Evolutionary conservation across 1,140 invertebrate species (phyloP).

Genomic region (Lethrus apterus): DNA sequence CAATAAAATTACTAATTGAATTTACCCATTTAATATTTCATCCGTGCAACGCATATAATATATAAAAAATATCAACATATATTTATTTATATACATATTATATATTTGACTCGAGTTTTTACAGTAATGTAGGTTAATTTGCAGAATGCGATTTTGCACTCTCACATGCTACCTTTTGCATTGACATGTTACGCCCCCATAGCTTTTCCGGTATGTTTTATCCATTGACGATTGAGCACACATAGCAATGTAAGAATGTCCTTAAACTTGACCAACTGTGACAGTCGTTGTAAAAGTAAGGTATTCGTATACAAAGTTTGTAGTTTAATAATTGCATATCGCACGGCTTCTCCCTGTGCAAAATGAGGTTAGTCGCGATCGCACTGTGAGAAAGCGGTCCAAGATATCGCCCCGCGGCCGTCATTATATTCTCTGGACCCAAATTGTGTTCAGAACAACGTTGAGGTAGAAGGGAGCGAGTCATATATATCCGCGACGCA

Average conservation of each 20-base stretch:
- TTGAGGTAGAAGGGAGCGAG: constrained; percentile 33
- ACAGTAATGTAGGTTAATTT: too few species aligned
- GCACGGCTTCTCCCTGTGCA: constrained; percentile 23
- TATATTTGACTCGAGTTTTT: too few species aligned
- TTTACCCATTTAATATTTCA: too few species aligned
- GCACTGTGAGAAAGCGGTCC: constrained; percentile 41
- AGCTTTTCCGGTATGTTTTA: constrained; percentile 1
- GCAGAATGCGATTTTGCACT: too few species aligned
- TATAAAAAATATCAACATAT: too few species aligned
- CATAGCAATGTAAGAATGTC: not conserved
- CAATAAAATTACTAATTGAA: too few species aligned
- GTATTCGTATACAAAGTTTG: not conserved
- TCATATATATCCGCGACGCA: constrained; percentile 38
- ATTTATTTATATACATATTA: too few species aligned
- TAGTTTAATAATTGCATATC: constrained; percentile 26
- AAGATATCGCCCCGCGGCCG: constrained; percentile 36
- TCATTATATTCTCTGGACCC: constrained; percentile 40
- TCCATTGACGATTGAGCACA: constrained; percentile 1
- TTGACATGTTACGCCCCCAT: not conserved
- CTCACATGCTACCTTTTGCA: constrained; percentile 10
- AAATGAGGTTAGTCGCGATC: constrained; percentile 38
- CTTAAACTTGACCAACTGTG: constrained; percentile 1
- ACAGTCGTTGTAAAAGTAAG: constrained; percentile 1
- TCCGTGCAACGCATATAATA: too few species aligned
- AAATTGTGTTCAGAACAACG: constrained; percentile 35